A percentile compares a stretch with the other conserved stretches of the same genome.
Conservation (phyloP, 1,140 invertebrate genomes). For the Aphis gossypii region DNA sequence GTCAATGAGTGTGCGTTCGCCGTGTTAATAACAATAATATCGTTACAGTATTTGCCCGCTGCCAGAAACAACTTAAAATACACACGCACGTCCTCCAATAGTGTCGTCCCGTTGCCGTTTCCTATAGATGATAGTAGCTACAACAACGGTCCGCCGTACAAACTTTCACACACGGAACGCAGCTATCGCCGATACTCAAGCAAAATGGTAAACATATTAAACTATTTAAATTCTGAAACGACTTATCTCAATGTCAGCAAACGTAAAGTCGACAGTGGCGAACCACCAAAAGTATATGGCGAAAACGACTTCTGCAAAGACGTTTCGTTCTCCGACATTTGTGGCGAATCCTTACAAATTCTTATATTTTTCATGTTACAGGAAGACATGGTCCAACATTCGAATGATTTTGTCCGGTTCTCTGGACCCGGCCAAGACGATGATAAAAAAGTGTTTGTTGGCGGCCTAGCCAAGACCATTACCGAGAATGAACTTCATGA, state of each 20-base stretch:
- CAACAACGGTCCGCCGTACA: neutral
- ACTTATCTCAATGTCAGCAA: no score
- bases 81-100: neutral
- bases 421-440: constrained; percentile 66
- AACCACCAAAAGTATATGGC: neutral
- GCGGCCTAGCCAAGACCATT: constrained; percentile 66
- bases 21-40: neutral
- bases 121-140: no score
- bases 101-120: neutral
- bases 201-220: neutral
- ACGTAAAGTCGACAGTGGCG: no score
- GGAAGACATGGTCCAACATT: constrained; percentile 56
- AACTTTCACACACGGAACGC: neutral
- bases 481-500: constrained; percentile 69
- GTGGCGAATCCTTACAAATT: neutral
- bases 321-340: neutral
- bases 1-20: constrained; percentile 2
- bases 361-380: neutral
- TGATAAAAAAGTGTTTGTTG: constrained; percentile 67
- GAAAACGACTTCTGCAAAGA: neutral
- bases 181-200: neutral
- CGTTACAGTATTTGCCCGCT: neutral
- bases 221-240: neutral
- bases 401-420: constrained; percentile 54
- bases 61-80: neutral